Evolutionary conservation across 2,113 vertebrate species (phyloP), one percentile per base, ranked within the genome.

Genomic region (Neoarius graeffei): DNA sequence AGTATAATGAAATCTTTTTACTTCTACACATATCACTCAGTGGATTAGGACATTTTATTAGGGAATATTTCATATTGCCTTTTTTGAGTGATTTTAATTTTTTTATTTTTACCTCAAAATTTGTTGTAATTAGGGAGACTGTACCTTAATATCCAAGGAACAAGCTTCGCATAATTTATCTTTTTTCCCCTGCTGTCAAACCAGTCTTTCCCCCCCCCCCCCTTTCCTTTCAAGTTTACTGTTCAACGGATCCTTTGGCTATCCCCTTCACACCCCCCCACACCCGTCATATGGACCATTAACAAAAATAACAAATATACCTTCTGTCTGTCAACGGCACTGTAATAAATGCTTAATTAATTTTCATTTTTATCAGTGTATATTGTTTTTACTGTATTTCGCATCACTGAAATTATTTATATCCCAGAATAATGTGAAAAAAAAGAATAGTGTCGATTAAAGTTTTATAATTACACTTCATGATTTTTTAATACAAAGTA

Each of bases 211-310:
- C 42, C 15, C 35, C 25, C 67, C 59, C 50, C 23, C 42, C 42
- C 42, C 42, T 42, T 50, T 42, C 27, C 85, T 67, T 79, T 48
- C 42, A 42, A 64, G 60, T 85, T 85, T 89, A 85, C 85, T 86
- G 86, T 92, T 91, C 83, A 92, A 92, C 89, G 86, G 91, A 89
- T 87, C 30, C 62, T 91, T 84, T 66, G 56, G 81, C 83, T 64
- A 80, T 84, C 74, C 84, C 52, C n/a, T 25, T 77, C 54, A 64
- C 67, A 52, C 56, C 82, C 66, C 42, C 77, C 80, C 48, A 56
- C 59, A 23, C 15, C 30, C 27, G 59, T 71, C 48, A 35, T 80
- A 71, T 88, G 81, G 80, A 86, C 89, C 86, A 87, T 67, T 84
- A 79, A 81, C 81, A 88, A 73, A 83, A 87, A 85, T 87, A 86